Conservation (phyloP, 2,113 vertebrate genomes). For the Hyla sarda region DNA sequence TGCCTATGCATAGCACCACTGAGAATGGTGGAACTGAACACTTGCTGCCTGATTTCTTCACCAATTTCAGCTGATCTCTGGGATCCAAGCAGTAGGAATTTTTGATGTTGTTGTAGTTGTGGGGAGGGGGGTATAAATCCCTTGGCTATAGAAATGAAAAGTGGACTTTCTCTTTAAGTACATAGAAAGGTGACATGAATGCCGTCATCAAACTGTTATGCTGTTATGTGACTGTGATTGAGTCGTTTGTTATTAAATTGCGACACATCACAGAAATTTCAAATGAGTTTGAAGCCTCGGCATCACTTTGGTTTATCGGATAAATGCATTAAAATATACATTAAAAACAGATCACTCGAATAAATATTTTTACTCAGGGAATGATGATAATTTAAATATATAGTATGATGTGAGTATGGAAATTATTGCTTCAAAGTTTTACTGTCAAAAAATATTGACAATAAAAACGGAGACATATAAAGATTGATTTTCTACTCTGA, state of each 20-base stretch:
- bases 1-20: no score
- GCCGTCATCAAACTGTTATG: not conserved
- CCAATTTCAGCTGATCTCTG: no score
- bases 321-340: not conserved
- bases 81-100: no score
- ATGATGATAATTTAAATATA: no score
- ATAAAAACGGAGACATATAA: constrained; percentile 1
- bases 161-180: no score
- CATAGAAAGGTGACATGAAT: no score
- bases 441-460: not conserved
- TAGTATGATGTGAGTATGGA: not conserved
- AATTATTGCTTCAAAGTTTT: not conserved
- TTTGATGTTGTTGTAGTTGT: no score
- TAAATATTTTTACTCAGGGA: no score
- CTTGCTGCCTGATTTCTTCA: no score
- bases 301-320: not conserved
- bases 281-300: not conserved
- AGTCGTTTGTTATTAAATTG: not conserved
- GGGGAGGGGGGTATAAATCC: no score
- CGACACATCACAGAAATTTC: not conserved
- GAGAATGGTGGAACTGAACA: no score
- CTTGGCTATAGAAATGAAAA: no score
- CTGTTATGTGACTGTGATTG: not conserved
- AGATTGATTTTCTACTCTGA: constrained; percentile 4
- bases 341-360: not conserved